phyloP scores from a whole-genome alignment of 2,113 vertebrate genomes.

The Macrotis lagotis region DNA sequence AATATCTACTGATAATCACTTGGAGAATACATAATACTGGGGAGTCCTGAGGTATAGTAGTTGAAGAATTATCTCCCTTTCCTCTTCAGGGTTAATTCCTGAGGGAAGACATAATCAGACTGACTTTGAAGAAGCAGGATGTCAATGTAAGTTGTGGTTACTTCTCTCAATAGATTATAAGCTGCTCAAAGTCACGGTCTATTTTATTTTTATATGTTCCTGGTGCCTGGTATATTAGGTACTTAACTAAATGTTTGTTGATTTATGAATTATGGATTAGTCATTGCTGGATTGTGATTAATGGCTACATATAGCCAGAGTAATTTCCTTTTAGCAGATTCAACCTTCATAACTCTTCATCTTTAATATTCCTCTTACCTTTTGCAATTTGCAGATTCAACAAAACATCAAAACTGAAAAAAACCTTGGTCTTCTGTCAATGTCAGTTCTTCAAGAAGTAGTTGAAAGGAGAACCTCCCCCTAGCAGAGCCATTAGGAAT shows the following conservation, averaged over 20 bases:
- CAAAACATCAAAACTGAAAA: neutral
- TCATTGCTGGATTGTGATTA: neutral
- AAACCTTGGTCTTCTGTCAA: constrained; percentile 37
- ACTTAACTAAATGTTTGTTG: neutral
- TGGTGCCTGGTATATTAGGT: neutral
- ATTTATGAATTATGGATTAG: neutral
- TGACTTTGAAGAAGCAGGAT: neutral
- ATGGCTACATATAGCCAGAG: neutral
- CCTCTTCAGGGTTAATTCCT: neutral
- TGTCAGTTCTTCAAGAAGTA: constrained; percentile 5
- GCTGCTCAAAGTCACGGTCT: neutral
- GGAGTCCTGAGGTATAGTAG: neutral
- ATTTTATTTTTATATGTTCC: neutral
- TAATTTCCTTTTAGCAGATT: neutral
- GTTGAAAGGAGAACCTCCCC: constrained; percentile 10
- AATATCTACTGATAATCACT: neutral
- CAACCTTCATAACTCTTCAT: neutral
- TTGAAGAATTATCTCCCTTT: neutral
- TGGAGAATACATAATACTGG: neutral
- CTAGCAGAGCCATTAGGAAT: constrained; percentile 27
- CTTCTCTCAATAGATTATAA: neutral
- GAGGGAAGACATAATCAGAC: neutral
- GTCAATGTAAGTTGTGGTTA: neutral
- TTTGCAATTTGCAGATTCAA: neutral
- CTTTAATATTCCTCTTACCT: neutral